Conservation (phyloP, 2,888 invertebrate species). For the Margaritifera margaritifera region DNA sequence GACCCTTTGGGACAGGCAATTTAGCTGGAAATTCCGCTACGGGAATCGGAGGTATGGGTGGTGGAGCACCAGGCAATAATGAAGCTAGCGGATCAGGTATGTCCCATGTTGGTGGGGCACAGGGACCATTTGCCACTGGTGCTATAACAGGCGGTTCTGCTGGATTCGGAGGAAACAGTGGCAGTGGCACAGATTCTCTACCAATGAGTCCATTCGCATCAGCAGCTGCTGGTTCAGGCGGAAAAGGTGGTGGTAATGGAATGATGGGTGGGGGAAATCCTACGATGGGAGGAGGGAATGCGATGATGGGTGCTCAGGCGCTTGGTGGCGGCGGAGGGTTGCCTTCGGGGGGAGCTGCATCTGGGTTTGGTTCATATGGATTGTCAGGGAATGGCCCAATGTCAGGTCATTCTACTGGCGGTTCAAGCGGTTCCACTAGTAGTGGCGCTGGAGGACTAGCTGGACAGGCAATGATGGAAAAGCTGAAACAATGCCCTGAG, state of each 20-base stretch:
- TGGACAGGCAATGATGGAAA: slow-evolving; percentile 13
- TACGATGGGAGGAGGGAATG: slow-evolving; percentile 14
- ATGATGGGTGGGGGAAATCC: background rate
- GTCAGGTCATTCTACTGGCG: background rate
- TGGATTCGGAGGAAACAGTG: too few relatives aligned
- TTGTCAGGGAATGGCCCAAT: background rate
- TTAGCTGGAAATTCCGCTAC: slow-evolving; percentile 4
- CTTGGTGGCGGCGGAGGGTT: background rate
- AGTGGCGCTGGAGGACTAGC: slow-evolving; percentile 1
- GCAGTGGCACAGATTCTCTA: slow-evolving; percentile 13
- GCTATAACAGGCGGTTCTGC: slow-evolving; percentile 19
- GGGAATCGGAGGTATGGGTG: slow-evolving; percentile 6
- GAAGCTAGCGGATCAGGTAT: slow-evolving; percentile 14
- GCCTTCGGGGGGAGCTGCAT: slow-evolving; percentile 1
- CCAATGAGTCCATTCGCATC: slow-evolving; percentile 27
- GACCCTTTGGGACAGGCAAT: slow-evolving; percentile 6
- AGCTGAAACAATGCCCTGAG: slow-evolving; percentile 37
- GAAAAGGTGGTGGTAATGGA: background rate
- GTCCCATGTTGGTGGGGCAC: slow-evolving; percentile 25
- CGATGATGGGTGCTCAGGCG: slow-evolving; percentile 12
- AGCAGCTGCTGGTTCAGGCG: slow-evolving; percentile 15
- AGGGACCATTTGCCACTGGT: slow-evolving; percentile 34
- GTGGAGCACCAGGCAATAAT: background rate
- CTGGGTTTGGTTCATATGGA: background rate
- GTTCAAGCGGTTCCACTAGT: background rate